Evolutionary conservation across 2,113 vertebrate genomes (phyloP).

Genomic region (Hystrix brachyura): DNA sequence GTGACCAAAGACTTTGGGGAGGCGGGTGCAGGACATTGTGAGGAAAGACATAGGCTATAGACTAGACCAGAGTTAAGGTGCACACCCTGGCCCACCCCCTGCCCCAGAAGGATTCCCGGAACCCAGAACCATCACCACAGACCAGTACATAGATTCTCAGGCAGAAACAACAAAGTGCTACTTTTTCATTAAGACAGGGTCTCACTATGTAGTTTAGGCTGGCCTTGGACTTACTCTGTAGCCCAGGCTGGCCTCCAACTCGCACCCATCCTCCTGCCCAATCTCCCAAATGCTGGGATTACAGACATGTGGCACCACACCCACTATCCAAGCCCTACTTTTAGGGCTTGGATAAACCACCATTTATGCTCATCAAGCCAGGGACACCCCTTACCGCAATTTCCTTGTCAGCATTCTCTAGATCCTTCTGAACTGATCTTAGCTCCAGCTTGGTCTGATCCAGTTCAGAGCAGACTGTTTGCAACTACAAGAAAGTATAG

Average conservation of each 20-base stretch:
- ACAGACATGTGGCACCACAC: not conserved
- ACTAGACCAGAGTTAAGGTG: not conserved
- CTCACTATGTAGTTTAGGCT: not conserved
- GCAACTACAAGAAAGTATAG: conserved; percentile 88
- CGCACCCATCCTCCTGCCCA: not conserved
- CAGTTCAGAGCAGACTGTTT: conserved; percentile 89
- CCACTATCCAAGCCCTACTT: not conserved
- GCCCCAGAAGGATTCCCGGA: not conserved
- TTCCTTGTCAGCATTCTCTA: conserved; percentile 94
- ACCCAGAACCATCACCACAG: not conserved
- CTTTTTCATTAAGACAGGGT: not conserved
- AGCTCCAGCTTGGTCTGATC: conserved; percentile 91
- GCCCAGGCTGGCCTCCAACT: not conserved
- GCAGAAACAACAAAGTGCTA: not conserved
- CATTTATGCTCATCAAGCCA: not conserved
- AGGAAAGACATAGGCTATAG: not conserved
- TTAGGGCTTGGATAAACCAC: not conserved
- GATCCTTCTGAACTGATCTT: conserved; percentile 93
- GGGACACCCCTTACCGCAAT: conserved; percentile 89
- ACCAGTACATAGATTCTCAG: not conserved
- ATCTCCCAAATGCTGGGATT: not conserved
- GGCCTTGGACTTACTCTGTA: not conserved
- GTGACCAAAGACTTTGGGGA: not conserved
- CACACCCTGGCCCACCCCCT: not conserved
- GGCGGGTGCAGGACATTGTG: not conserved